phyloP scores from a whole-genome alignment of 2,113 vertebrate species.

The Anser cygnoides region DNA sequence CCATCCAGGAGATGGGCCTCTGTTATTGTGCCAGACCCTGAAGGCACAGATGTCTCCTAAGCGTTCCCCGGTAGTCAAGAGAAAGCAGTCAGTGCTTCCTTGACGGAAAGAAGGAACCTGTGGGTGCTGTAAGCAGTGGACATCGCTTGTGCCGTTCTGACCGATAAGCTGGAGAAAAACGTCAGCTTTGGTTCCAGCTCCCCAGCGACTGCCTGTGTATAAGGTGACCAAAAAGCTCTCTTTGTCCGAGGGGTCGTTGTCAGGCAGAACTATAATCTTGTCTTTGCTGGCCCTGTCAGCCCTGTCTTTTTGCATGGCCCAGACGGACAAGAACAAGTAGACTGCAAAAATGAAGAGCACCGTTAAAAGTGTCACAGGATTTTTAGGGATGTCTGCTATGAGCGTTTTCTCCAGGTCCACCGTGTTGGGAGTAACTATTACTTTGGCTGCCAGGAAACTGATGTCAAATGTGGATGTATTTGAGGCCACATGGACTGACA shows the following conservation, averaged over 20 bases:
- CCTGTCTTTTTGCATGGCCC: conserved; percentile 67
- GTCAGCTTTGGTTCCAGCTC: conserved; percentile 64
- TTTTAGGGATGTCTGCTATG: conserved; percentile 33
- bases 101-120: conserved; percentile 30
- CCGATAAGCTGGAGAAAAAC: conserved; percentile 73
- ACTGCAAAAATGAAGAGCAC: conserved; percentile 32
- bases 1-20: conserved; percentile 28
- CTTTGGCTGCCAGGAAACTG: conserved; percentile 66
- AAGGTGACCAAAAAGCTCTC: conserved; percentile 71
- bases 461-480: background rate
- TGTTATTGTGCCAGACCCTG: conserved; percentile 70
- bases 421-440: conserved; percentile 60
- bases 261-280: conserved; percentile 57
- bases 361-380: conserved; percentile 56
- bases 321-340: conserved; percentile 60
- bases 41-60: conserved; percentile 73
- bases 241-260: conserved; percentile 74
- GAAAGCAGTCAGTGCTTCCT: conserved; percentile 67
- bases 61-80: conserved; percentile 57
- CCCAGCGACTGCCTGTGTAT: conserved; percentile 74
- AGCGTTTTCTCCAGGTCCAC: conserved; percentile 40
- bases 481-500: rapidly evolving
- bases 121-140: conserved; percentile 68
- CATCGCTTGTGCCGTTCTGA: background rate
- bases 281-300: conserved; percentile 45